Base-by-base conservation (phyloP, 1,140 invertebrate genomes). In the Drosophila arawakana region DNA sequence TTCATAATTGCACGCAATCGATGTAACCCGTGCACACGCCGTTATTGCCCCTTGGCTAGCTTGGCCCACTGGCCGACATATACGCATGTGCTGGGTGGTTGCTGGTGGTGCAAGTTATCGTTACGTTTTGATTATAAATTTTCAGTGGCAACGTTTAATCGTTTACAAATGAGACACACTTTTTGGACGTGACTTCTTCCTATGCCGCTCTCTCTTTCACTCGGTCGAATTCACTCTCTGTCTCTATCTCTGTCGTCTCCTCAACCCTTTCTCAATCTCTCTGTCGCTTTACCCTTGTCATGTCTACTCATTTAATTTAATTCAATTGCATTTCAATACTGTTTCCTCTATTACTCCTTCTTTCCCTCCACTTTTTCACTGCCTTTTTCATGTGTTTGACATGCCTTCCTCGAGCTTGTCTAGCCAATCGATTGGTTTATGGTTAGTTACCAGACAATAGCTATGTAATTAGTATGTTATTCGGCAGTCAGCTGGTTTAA, bases 1-100 rank as follows among this genome's bases (percentile, higher is more conserved):
- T 86, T 88, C 83, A 86, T 88, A 86, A 88, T 83, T 86, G 76
- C 76, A 80, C 82, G 54, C 66, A 55, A 18, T 21, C 13, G 30
- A 43, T 30, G 25, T 30, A 30, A 30, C 25, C 25, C 25, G 25
- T 30, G 25, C 25, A 6, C 25, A 30, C 25, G 3, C 25, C 25
- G 25, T 30, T 30, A 30, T 30, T 3, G 6, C 25, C 25, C 3
- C 25, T 30, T 30, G 25, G 25, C 0, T 30, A 5, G 25, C 25
- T 34, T 47, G 47, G 35, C 75, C 75, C 59, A 73, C 34, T 77
- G 59, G 41, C 75, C 58, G 60, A 76, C 30, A 72, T 76, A 63
- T 30, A 30, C 25, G 25, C 25, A 30, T 30, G 25, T 30, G 25
- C 25, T 30, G 25, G 9, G 30, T 52, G 37, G 43, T 25, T 52